Evolutionary conservation across 2,113 vertebrate species (phyloP).

Genomic region (Myotis lucifugus): DNA sequence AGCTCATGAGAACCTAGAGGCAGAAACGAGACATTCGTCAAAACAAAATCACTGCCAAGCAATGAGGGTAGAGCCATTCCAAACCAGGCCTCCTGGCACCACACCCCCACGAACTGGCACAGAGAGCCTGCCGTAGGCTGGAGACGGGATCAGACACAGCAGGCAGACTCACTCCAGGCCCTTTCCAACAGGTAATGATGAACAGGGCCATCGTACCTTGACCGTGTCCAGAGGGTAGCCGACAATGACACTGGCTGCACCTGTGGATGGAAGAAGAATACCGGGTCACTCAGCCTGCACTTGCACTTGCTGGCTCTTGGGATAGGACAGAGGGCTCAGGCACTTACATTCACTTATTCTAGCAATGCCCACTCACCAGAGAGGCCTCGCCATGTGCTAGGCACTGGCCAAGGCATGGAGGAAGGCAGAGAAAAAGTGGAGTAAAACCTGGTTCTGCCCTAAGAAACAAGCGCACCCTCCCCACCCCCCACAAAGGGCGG

Average conservation of each 20-base stretch:
- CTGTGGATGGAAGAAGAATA: conserved; percentile 76
- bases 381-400: background rate
- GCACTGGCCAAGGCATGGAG: background rate
- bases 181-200: background rate
- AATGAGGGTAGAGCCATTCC: background rate
- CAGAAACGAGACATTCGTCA: background rate
- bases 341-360: rapidly evolving
- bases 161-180: background rate
- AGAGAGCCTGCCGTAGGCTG: background rate
- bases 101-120: rapidly evolving
- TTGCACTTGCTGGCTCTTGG: too few relatives aligned
- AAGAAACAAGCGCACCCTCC: background rate
- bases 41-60: conserved; percentile 12
- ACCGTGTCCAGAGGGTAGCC: conserved; percentile 89
- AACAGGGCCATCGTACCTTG: conserved; percentile 82
- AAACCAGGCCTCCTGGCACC: background rate
- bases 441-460: background rate
- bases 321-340: background rate
- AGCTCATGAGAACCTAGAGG: background rate
- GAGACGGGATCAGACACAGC: background rate
- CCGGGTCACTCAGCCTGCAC: conserved; percentile 33
- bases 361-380: background rate
- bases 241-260: conserved; percentile 85
- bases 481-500: background rate
- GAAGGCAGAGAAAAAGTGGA: background rate